Base-by-base conservation (phyloP, 2,888 invertebrate species). In the Aphodius sticticus region DNA sequence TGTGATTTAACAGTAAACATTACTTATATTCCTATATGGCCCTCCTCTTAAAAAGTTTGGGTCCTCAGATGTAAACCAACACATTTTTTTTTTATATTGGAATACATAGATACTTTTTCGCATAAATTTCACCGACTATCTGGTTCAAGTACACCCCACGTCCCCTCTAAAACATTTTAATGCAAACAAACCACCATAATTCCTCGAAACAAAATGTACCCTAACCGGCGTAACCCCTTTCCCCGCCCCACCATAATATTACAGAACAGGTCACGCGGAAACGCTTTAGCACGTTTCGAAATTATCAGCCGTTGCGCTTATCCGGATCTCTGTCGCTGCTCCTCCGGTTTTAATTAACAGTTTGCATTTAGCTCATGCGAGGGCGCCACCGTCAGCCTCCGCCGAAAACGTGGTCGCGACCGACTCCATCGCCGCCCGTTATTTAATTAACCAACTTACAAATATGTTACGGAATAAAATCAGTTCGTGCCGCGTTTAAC, bases 391-490 rank as follows among this genome's bases (percentile, higher is more conserved):
- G 74, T 74, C 74, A n/a, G 74, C n/a, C n/a, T 16, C 7, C 35
- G 74, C n/a, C 36, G 71, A 70, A 16, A 70, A 16, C 70, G 16
- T 26, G 36, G 36, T 37, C 74, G 16, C 16, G 35, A 37, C 26
- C 74, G 74, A 35, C 35, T 74, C 6, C 35, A 35, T 37, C 74
- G 35, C 15, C 74, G 74, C 35, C 74, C 74, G 7, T 79, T 79
- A 77, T 79, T 79, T 79, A 79, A 79, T 79, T 79, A 79, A 79
- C 79, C 77, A 77, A 77, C 76, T 77, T 79, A 77, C 79, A 76
- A 79, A 79, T 79, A 79, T 79, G 79, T 79, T 79, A 79, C 77
- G 77, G 69, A 79, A 79, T 79, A 79, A 79, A 79, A 79, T 79
- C 79, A 79, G 79, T 77, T 69, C 79, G 79, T 79, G 79, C 79